Evolutionary conservation across 2,113 vertebrate species (phyloP).

Genomic region (Colaptes auratus): DNA sequence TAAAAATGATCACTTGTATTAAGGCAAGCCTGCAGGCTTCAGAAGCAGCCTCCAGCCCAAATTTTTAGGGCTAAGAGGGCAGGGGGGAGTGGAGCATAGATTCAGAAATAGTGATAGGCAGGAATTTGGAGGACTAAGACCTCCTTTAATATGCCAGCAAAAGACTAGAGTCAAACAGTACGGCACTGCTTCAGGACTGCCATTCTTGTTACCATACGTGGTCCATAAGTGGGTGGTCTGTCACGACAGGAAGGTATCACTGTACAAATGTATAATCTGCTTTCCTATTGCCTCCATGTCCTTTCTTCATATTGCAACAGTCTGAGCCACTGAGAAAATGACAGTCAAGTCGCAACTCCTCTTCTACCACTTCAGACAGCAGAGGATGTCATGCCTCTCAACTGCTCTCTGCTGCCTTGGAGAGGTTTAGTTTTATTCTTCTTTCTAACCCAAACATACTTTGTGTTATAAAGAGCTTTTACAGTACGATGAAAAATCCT

Average conservation of each 20-base stretch:
- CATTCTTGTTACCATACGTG: neutral
- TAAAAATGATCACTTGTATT: neutral
- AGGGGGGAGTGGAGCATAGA: neutral
- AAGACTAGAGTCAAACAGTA: neutral
- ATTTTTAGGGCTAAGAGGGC: neutral
- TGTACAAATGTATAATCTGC: neutral
- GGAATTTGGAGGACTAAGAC: neutral
- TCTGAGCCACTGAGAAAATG: neutral
- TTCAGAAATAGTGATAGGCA: neutral
- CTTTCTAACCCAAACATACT: neutral
- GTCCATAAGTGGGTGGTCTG: neutral
- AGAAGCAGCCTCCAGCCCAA: neutral
- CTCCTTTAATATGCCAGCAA: neutral
- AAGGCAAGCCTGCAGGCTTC: neutral
- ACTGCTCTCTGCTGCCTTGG: neutral
- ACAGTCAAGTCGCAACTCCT: neutral
- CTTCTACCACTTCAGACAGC: neutral
- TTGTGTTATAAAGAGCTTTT: neutral
- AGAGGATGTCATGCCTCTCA: neutral
- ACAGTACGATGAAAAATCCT: neutral
- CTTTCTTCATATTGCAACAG: neutral
- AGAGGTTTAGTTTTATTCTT: neutral
- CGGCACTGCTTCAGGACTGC: neutral
- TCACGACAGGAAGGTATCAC: neutral
- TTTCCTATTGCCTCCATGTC: neutral